phyloP scores from a whole-genome alignment of 2,888 invertebrate species.

The Frankliniella intonsa region DNA sequence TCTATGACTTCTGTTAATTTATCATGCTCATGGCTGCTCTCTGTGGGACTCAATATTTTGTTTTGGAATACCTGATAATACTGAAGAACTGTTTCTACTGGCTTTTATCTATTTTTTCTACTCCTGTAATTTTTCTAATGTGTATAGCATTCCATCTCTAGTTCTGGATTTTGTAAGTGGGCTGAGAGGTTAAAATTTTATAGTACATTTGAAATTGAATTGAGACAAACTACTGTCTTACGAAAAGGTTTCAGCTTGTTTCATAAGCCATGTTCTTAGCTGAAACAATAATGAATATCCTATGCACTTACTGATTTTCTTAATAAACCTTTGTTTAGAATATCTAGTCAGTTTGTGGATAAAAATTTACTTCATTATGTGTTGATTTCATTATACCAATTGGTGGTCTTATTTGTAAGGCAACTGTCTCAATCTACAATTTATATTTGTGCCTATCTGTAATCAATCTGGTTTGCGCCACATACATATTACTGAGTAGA shows the following conservation, averaged over 20 bases:
- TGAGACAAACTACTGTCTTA: neutral
- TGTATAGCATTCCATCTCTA: constrained; percentile 5
- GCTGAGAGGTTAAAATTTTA: neutral
- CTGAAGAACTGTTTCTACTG: constrained; percentile 1
- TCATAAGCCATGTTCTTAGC: neutral
- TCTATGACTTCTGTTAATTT: neutral
- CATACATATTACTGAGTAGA: neutral
- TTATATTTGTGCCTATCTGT: neutral
- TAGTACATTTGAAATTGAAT: neutral
- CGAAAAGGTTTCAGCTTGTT: neutral
- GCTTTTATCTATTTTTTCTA: constrained; percentile 23
- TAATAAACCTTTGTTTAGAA: neutral
- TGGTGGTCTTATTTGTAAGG: neutral
- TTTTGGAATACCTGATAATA: constrained; percentile 1
- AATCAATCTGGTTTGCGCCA: neutral
- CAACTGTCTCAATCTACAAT: neutral
- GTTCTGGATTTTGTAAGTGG: neutral
- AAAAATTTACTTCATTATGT: neutral
- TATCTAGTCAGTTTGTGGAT: constrained; percentile 5
- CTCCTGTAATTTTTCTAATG: constrained; percentile 19
- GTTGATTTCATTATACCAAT: neutral
- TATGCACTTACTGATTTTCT: too few species aligned
- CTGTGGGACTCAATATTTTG: neutral
- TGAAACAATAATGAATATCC: neutral
- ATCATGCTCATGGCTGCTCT: neutral